Conservation (phyloP, 2,797 vertebrate species). For the Lutjanus argentimaculatus region DNA sequence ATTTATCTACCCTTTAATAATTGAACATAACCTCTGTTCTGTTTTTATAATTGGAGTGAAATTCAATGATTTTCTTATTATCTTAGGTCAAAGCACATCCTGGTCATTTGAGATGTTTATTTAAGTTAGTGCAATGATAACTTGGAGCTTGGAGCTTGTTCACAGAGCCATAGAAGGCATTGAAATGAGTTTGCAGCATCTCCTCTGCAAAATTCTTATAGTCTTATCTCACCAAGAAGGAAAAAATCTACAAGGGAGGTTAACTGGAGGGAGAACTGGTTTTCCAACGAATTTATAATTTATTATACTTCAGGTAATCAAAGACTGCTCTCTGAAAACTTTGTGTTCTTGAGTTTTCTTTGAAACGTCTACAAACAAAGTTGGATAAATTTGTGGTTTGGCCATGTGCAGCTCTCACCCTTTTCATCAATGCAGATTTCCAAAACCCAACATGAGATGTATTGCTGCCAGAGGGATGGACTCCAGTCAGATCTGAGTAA, state of each 20-base stretch:
- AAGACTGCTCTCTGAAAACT: not conserved
- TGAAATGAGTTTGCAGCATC: conserved; percentile 19
- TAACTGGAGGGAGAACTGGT: conserved; percentile 27
- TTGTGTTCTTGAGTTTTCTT: not conserved
- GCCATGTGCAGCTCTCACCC: not conserved
- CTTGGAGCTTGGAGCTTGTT: not conserved
- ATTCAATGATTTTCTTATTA: conserved; percentile 8
- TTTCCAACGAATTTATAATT: conserved; percentile 9
- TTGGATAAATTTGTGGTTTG: not conserved
- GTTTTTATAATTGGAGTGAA: conserved; percentile 39
- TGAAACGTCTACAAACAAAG: not conserved
- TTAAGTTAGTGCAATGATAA: conserved; percentile 45
- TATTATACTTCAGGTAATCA: not conserved
- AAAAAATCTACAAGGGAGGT: conserved; percentile 21
- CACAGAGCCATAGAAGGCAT: conserved; percentile 63
- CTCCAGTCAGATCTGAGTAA: no score
- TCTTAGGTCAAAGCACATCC: conserved; percentile 18
- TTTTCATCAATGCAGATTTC: not conserved
- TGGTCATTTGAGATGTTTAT: conserved; percentile 49
- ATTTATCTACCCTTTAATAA: conserved; percentile 3
- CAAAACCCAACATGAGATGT: not conserved
- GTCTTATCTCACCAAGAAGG: conserved; percentile 49
- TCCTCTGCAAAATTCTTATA: conserved; percentile 33
- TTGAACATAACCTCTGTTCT: conserved; percentile 18
- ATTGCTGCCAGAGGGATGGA: no score